Evolutionary conservation across 1,140 invertebrate species (phyloP).

Genomic region (Gonatopus flavifemur): DNA sequence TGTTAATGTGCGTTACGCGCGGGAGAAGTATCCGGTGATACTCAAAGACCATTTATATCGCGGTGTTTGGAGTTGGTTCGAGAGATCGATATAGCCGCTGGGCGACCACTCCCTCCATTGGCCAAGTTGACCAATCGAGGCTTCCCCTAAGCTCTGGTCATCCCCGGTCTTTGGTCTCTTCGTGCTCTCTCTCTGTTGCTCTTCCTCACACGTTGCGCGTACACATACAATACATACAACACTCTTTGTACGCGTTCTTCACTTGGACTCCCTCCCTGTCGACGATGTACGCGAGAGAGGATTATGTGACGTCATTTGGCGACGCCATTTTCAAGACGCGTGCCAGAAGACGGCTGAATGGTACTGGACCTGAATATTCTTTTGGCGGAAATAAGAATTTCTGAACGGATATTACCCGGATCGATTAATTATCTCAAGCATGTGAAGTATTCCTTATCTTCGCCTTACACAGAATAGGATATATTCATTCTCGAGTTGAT

Average conservation of each 20-base stretch:
- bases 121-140: constrained; percentile 49
- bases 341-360: constrained; percentile 37
- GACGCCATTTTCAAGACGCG: constrained; percentile 56
- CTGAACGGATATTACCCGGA: constrained; percentile 19
- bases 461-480: too few species aligned
- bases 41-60: too few species aligned
- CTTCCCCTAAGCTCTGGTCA: constrained; percentile 46
- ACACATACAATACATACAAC: neutral
- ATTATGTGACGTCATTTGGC: constrained; percentile 49
- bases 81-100: constrained; percentile 52
- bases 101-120: constrained; percentile 54
- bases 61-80: constrained; percentile 28
- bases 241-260: neutral
- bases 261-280: constrained; percentile 8
- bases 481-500: too few species aligned
- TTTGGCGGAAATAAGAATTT: constrained; percentile 18
- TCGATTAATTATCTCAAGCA: constrained; percentile 12
- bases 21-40: too few species aligned
- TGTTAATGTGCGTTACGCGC: too few species aligned
- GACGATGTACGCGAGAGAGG: constrained; percentile 22
- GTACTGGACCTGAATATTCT: constrained; percentile 21
- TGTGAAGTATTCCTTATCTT: constrained; percentile 9
- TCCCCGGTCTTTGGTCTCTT: constrained; percentile 41
- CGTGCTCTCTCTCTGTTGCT: constrained; percentile 23
- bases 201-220: neutral